Conservation (phyloP, 2,797 vertebrate species). For the Platyrinchus mystaceus region DNA sequence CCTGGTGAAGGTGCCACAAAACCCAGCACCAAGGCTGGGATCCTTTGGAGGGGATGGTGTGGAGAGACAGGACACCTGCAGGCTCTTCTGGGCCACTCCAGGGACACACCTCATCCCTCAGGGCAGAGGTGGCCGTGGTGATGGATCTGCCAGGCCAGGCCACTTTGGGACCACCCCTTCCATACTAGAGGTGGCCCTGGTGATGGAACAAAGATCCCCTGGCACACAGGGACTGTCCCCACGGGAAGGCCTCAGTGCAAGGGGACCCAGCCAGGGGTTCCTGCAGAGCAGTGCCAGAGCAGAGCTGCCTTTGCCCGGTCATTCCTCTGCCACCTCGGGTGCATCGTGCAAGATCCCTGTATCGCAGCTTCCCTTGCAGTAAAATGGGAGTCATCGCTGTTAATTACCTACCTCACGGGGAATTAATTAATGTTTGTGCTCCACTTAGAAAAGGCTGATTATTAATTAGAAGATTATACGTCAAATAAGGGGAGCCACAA, state of each 20-base stretch:
- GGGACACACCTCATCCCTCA: background rate
- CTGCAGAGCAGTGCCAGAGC: background rate
- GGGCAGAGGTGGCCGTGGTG: background rate
- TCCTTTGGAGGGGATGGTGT: background rate
- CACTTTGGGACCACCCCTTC: background rate
- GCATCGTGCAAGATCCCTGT: background rate
- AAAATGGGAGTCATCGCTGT: conserved; percentile 53
- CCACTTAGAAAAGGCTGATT: conserved; percentile 50
- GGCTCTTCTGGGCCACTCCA: background rate
- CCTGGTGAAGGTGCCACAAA: background rate
- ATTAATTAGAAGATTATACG: conserved; percentile 59
- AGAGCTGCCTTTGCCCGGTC: background rate
- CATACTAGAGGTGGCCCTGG: background rate
- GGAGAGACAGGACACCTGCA: background rate
- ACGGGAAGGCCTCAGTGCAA: background rate
- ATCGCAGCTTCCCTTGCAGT: background rate
- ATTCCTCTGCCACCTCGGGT: background rate
- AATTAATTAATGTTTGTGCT: conserved; percentile 64
- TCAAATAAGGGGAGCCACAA: conserved; percentile 65
- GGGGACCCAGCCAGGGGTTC: background rate
- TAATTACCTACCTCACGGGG: conserved; percentile 46
- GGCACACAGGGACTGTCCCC: background rate
- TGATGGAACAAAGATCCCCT: background rate
- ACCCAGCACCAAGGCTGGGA: background rate
- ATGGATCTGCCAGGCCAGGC: background rate